Evolutionary conservation across 2,797 vertebrate species (phyloP).

Genomic region (Tarsius wallacei): DNA sequence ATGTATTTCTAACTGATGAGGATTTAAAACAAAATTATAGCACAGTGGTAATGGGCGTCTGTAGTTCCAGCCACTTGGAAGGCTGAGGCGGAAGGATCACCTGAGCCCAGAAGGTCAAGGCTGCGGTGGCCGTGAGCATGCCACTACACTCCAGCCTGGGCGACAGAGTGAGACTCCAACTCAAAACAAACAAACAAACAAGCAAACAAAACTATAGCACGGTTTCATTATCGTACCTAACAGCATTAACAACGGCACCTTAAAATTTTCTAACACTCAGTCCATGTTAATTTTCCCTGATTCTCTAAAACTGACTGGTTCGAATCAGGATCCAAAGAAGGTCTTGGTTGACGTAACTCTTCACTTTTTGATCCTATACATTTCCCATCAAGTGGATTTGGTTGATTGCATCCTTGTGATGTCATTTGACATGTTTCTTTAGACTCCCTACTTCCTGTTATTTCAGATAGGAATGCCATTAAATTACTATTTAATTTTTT

Average conservation of each 20-base stretch:
- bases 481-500: not conserved
- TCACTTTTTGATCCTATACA: not conserved
- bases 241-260: not conserved
- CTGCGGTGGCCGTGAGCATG: too few species aligned
- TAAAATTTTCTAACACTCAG: not conserved
- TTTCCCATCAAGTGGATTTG: not conserved
- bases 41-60: not conserved
- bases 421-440: not conserved
- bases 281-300: not conserved
- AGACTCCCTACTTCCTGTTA: not conserved
- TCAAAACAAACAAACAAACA: too few species aligned
- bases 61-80: too few species aligned
- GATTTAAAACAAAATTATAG: not conserved
- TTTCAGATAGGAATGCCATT: not conserved
- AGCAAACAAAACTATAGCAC: not conserved
- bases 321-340: not conserved
- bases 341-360: not conserved
- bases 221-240: not conserved
- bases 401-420: not conserved
- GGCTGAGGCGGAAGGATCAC: too few species aligned
- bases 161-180: too few species aligned
- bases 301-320: constrained; percentile 27
- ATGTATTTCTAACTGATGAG: not conserved
- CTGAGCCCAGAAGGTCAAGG: too few species aligned
- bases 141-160: too few species aligned